Conservation (phyloP, 2,797 vertebrate species). For the Peromyscus eremicus region DNA sequence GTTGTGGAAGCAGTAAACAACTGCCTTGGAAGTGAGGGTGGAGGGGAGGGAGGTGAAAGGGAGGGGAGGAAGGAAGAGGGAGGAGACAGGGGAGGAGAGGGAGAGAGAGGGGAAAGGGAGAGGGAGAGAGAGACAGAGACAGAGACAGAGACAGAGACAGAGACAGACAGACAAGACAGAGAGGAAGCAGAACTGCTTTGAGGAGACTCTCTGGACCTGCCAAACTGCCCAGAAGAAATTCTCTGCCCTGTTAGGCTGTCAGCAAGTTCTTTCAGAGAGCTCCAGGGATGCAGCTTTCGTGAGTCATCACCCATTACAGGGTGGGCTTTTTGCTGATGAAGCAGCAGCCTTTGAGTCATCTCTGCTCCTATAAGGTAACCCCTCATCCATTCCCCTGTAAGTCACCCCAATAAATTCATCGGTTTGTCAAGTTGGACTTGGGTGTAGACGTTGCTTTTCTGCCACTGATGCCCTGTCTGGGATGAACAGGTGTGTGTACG, state of each 20-base stretch:
- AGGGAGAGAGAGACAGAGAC: no score
- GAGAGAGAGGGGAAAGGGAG: no score
- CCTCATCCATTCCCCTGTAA: not conserved
- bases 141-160: no score
- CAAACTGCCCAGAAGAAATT: not conserved
- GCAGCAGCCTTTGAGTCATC: not conserved
- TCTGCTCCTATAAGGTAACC: not conserved
- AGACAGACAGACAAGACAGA: not conserved
- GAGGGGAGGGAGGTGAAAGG: no score
- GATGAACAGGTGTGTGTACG: not conserved
- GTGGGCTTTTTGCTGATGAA: not conserved
- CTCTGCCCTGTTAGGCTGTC: not conserved
- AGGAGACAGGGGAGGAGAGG: no score
- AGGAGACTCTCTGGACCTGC: not conserved
- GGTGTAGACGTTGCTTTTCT: not conserved
- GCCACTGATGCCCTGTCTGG: not conserved
- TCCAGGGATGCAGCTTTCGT: not conserved
- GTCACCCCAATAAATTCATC: not conserved
- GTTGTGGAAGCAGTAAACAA: not conserved
- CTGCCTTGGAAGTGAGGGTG: not conserved
- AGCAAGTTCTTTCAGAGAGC: not conserved
- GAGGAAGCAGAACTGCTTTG: not conserved
- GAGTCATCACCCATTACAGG: not conserved
- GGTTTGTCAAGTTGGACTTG: not conserved
- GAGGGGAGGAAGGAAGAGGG: no score